Percentiles rank a stretch among this genome's conserved stretches.
These are phyloP conservation scores for Drosophila niveifrons DNA, from an alignment of 2,888 invertebrate genomes.

Conservation along the genomic window DNA sequence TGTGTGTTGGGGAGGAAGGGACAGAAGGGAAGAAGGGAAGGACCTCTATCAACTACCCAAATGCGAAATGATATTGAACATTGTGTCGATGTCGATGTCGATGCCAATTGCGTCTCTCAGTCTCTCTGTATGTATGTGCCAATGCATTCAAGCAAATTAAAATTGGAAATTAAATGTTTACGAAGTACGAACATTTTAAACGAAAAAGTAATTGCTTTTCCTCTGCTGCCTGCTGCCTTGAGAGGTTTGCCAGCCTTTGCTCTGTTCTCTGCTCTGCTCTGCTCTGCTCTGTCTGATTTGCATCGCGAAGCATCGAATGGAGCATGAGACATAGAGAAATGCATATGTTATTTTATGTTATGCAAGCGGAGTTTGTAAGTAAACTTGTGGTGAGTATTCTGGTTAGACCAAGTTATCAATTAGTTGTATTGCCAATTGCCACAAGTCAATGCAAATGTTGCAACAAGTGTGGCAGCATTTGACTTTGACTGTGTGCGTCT, in stretches of 20 bases:
- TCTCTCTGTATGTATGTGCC: constrained; percentile 53
- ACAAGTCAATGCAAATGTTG: neutral
- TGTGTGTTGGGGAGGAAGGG: neutral
- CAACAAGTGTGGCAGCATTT: constrained; percentile 13
- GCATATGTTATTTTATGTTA: neutral
- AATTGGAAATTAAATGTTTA: constrained; percentile 81
- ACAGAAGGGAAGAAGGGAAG: neutral
- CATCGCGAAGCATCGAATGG: constrained; percentile 9
- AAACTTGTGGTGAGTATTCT: constrained; percentile 4
- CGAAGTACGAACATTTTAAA: constrained; percentile 77
- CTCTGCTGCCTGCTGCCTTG: constrained; percentile 1
- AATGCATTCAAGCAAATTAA: constrained; percentile 79
- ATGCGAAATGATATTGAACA: constrained; percentile 64
- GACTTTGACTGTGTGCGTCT: neutral
- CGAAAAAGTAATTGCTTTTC: constrained; percentile 78
- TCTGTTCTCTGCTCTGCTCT: constrained; percentile 5
- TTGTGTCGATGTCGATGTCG: constrained; percentile 52
- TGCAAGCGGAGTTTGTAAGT: constrained; percentile 8
- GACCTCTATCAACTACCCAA: constrained; percentile 4
- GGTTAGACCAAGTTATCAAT: constrained; percentile 18
- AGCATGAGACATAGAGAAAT: neutral
- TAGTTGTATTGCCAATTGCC: constrained; percentile 4
- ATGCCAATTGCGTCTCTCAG: constrained; percentile 10
- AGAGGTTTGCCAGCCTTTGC: too few relatives aligned
- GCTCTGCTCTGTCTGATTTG: neutral